phyloP scores from a whole-genome alignment of 2,888 invertebrate genomes.

The Pycnomerus fuliginosus region DNA sequence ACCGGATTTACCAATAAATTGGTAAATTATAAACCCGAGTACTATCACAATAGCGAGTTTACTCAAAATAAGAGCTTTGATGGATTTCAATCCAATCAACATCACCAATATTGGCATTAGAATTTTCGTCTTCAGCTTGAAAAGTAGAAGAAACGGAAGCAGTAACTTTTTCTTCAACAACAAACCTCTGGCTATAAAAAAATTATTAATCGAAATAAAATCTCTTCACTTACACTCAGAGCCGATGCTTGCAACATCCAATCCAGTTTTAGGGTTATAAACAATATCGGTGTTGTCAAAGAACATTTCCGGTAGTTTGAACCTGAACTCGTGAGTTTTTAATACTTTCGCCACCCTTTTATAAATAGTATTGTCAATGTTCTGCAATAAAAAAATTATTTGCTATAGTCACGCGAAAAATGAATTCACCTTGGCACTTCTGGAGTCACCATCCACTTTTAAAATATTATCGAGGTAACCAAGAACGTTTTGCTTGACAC shows the following conservation, averaged over 20 bases:
- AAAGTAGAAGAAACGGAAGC: constrained; percentile 72
- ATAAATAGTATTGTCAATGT: constrained; percentile 73
- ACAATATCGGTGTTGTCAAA: constrained; percentile 68
- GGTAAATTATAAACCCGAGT: constrained; percentile 77
- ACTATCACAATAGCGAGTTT: constrained; percentile 81
- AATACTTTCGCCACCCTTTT: constrained; percentile 70
- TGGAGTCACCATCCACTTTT: constrained; percentile 57
- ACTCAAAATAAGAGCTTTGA: constrained; percentile 80
- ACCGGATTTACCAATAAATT: constrained; percentile 77
- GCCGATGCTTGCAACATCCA: constrained; percentile 62
- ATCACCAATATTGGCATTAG: constrained; percentile 80
- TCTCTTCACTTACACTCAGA: constrained; percentile 57
- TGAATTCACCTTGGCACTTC: constrained; percentile 53
- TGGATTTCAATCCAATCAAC: constrained; percentile 76
- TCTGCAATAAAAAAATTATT: constrained; percentile 49
- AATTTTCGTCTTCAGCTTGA: constrained; percentile 82
- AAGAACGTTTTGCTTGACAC: constrained; percentile 76
- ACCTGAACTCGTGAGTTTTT: constrained; percentile 71
- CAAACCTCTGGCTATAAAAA: constrained; percentile 68
- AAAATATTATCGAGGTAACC: constrained; percentile 72
- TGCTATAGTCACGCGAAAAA: constrained; percentile 3
- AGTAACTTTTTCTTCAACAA: constrained; percentile 79
- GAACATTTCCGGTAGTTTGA: constrained; percentile 71
- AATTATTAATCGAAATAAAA: neutral
- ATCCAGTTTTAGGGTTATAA: constrained; percentile 66